These are phyloP conservation scores for Dromius quadrimaculatus DNA, from an alignment of 2,888 invertebrate genomes.

Conservation along the genomic window DNA sequence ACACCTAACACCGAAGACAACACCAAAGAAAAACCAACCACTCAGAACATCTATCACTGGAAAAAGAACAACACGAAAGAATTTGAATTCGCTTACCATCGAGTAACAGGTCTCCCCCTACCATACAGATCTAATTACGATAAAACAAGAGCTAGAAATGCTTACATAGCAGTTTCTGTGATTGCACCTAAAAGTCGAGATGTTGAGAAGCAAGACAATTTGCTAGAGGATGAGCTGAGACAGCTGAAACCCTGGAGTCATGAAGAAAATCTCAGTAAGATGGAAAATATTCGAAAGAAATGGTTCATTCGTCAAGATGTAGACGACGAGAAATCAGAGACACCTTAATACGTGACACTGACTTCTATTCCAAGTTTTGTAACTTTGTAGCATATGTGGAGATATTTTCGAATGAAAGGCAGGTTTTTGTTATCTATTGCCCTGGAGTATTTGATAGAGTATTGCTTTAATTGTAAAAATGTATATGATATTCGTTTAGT, in stretches of 20 bases:
- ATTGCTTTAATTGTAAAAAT: too few relatives aligned
- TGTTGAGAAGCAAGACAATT: conserved; percentile 59
- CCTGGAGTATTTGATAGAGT: too few relatives aligned
- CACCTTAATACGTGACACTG: too few relatives aligned
- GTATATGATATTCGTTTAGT: too few relatives aligned
- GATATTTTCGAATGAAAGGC: too few relatives aligned
- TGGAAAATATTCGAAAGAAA: conserved; percentile 61
- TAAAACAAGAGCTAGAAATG: conserved; percentile 62
- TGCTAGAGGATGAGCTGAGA: conserved; percentile 64
- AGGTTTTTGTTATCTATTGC: too few relatives aligned
- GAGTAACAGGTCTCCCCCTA: conserved; percentile 64
- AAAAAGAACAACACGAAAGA: conserved; percentile 50
- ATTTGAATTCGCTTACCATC: conserved; percentile 63
- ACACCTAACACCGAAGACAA: background rate
- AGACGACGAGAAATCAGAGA: background rate
- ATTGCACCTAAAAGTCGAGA: conserved; percentile 63
- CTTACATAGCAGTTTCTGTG: conserved; percentile 66
- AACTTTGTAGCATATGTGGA: too few relatives aligned
- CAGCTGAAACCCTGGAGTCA: conserved; percentile 65
- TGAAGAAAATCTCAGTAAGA: conserved; percentile 62
- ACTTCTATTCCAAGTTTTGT: too few relatives aligned
- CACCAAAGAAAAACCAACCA: conserved; percentile 41
- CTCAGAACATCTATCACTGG: conserved; percentile 61
- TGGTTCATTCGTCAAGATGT: conserved; percentile 59
- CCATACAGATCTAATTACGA: conserved; percentile 58